Base-by-base conservation (phyloP, 30 jellyfish, hydroid and myxozoan species). In the Haliclystus octoradiatus region DNA sequence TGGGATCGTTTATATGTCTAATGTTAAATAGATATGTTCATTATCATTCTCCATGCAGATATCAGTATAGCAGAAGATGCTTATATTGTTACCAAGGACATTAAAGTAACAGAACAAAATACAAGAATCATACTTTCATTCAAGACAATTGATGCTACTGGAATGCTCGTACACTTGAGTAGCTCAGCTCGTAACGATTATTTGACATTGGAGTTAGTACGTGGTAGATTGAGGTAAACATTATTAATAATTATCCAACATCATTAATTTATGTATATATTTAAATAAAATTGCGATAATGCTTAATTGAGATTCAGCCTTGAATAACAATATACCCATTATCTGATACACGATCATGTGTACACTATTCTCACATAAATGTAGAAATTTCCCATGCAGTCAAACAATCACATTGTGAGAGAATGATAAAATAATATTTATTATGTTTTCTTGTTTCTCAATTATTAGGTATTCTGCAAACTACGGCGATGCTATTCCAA, bases 391-490 rank as follows among this genome's bases (percentile, higher is more conserved):
- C n/a, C n/a, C n/a, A n/a, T n/a, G n/a, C n/a, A n/a, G n/a, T n/a
- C n/a, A n/a, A n/a, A n/a, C n/a, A n/a, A n/a, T n/a, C n/a, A n/a
- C n/a, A n/a, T n/a, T n/a, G n/a, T n/a, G n/a, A n/a, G n/a, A n/a
- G n/a, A n/a, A n/a, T n/a, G n/a, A n/a, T n/a, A n/a, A n/a, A n/a
- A n/a, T n/a, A n/a, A n/a, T n/a, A n/a, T n/a, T n/a, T n/a, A n/a
- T n/a, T n/a, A n/a, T n/a, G n/a, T n/a, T n/a, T n/a, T n/a, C n/a
- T n/a, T n/a, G n/a, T n/a, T n/a, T n/a, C n/a, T n/a, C n/a, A n/a
- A n/a, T n/a, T n/a, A n/a, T n/a, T 52, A 89, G 98, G 73, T 85
- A 84, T 35, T 95, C 98, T 75, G 98, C 85, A 52, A 85, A 89
- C 33, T 89, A 66, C 82, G 98, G 98, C n/a, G 71, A 81, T 34